Evolutionary conservation across 1,140 invertebrate species (phyloP).

Genomic region (Micrasema longulum): DNA sequence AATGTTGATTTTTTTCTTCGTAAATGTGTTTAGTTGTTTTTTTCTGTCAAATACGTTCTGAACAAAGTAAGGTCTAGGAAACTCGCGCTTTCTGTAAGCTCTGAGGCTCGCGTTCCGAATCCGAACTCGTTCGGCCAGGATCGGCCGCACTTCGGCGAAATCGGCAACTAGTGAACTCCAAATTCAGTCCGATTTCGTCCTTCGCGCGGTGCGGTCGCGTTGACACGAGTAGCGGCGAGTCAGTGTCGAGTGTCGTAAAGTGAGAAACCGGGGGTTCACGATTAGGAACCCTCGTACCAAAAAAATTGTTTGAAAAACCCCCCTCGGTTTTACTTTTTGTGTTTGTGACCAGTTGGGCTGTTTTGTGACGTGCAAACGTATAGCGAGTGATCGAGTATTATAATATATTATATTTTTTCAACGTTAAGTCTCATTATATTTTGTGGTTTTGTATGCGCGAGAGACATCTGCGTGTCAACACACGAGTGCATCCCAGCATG

Average conservation of each 20-base stretch:
- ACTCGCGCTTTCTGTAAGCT: too few relatives aligned
- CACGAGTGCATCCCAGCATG: conserved; percentile 5
- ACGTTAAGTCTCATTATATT: background rate
- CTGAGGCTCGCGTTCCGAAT: too few relatives aligned
- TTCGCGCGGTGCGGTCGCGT: background rate
- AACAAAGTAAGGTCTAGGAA: too few relatives aligned
- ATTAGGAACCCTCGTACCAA: background rate
- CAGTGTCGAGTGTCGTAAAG: background rate
- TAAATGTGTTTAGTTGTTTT: too few relatives aligned
- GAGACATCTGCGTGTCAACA: background rate
- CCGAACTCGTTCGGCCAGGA: too few relatives aligned
- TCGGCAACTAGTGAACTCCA: too few relatives aligned
- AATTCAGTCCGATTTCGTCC: conserved; percentile 17
- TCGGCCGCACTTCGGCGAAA: too few relatives aligned
- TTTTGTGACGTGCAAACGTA: background rate
- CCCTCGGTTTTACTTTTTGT: background rate
- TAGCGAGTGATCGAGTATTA: too few relatives aligned
- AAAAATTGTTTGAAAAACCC: background rate
- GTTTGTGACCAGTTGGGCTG: background rate
- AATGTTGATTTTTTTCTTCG: too few relatives aligned
- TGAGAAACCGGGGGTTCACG: background rate
- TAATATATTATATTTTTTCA: conserved; percentile 2
- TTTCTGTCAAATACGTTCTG: too few relatives aligned
- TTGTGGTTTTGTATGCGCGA: conserved; percentile 6
- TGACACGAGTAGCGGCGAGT: background rate